Evolutionary conservation across 2,888 invertebrate genomes (phyloP), one percentile per base, ranked within the genome.

Genomic region (Galerucella calmariensis): DNA sequence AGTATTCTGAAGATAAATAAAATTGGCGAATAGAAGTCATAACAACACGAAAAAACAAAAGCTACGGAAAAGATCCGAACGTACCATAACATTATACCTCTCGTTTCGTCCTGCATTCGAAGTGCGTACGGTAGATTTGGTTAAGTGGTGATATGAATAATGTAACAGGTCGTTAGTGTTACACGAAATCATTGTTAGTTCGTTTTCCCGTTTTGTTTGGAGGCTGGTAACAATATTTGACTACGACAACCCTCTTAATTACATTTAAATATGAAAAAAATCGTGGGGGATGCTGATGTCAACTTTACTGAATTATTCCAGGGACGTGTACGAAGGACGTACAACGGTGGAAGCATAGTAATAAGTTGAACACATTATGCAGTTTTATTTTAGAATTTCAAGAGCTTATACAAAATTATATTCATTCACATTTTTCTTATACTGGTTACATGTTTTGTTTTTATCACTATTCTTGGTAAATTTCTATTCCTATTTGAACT

Each of bases 141-240:
- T 83, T 83, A 83, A 83, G 84, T 83, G 82, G 81, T 78, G 82
- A 81, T 83, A 83, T 83, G 83, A 83, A 84, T 84, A 84, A 84
- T 83, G 83, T 83, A 84, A 83, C 81, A 84, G 83, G 83, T 84
- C 82, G 83, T 84, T 84, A 83, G 83, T 82, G 83, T 80, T 65
- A 83, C 75, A 79, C 44, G 78, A 77, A 82, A 82, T 82, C 82
- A 82, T 82, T 83, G 81, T 82, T 78, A 77, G 76, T 76, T 75
- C 74, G 77, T 80, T 81, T 79, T 79, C 77, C 77, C 71, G 72
- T 68, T 67, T 75, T 72, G 69, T 73, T 72, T 71, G 77, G 73
- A 74, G 63, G 75, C 67, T 59, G 70, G 65, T 68, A 59, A 41
- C 63, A 20, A 16, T 16, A 27, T 16, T 16, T 16, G 41, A 14